A percentile compares a stretch with the other conserved stretches of the same genome.
These are phyloP conservation scores for Drosophila asahinai DNA, from an alignment of 1,140 invertebrate genomes.

Conservation along the genomic window DNA sequence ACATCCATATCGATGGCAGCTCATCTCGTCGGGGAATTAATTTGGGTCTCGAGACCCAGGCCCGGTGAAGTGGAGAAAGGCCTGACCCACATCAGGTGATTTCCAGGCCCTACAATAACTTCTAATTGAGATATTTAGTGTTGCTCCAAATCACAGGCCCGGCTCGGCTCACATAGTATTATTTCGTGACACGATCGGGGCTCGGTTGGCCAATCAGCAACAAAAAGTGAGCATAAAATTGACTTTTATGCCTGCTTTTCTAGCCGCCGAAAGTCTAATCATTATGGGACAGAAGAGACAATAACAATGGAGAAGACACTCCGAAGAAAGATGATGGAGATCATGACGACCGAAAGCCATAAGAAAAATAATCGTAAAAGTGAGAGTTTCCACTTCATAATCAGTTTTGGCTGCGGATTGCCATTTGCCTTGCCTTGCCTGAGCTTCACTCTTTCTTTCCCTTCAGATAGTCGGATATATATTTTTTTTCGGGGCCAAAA, in stretches of 20 bases:
- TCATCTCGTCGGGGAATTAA: conserved; percentile 57
- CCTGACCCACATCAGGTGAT: conserved; percentile 69
- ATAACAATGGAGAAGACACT: conserved; percentile 47
- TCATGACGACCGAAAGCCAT: conserved; percentile 72
- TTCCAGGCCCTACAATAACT: conserved; percentile 59
- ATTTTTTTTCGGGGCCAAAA: conserved; percentile 10
- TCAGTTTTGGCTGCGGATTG: conserved; percentile 55
- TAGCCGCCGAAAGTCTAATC: conserved; percentile 74
- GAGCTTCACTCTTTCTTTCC: conserved; percentile 35
- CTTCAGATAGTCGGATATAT: background rate
- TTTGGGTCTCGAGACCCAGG: conserved; percentile 40
- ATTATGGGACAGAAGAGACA: conserved; percentile 74
- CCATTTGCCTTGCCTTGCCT: conserved; percentile 42
- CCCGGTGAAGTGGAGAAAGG: conserved; percentile 60
- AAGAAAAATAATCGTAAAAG: conserved; percentile 84
- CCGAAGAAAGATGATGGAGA: conserved; percentile 29
- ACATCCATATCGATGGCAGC: conserved; percentile 48
- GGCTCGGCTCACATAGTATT: conserved; percentile 3
- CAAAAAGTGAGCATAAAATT: conserved; percentile 82
- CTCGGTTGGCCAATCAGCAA: conserved; percentile 61
- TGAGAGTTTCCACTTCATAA: conserved; percentile 81
- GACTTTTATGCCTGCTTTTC: conserved; percentile 77
- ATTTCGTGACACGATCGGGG: conserved; percentile 65
- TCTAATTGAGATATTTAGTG: conserved; percentile 83
- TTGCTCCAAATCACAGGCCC: conserved; percentile 74